phyloP scores from a whole-genome alignment of 2,797 vertebrate species.

The Notolabrus celidotus region DNA sequence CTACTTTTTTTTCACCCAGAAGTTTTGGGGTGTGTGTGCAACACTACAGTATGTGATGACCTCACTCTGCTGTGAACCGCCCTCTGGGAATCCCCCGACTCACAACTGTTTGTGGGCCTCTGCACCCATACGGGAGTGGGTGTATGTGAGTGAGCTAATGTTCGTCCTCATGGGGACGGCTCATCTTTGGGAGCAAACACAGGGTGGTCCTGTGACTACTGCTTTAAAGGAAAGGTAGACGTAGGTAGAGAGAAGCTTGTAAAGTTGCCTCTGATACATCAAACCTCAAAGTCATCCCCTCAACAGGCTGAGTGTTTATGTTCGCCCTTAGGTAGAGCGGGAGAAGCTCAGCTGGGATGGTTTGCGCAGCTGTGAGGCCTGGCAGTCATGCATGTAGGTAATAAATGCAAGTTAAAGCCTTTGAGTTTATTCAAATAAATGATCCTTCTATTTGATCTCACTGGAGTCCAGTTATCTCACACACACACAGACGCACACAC shows the following conservation, averaged over 20 bases:
- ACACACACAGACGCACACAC: slow-evolving; percentile 13
- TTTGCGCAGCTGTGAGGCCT: slow-evolving; percentile 63
- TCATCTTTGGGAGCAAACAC: slow-evolving; percentile 42
- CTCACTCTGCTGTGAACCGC: slow-evolving; percentile 84
- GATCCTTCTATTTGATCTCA: slow-evolving; percentile 62
- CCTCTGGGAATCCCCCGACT: slow-evolving; percentile 84
- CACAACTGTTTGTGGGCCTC: slow-evolving; percentile 57
- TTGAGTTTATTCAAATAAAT: slow-evolving; percentile 61
- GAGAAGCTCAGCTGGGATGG: slow-evolving; percentile 23
- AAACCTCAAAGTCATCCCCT: slow-evolving; percentile 24
- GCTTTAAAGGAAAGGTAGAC: slow-evolving; percentile 33
- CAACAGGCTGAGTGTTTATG: slow-evolving; percentile 29
- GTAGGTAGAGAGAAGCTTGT: slow-evolving; percentile 6
- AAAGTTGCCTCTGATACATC: slow-evolving; percentile 6
- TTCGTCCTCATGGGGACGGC: slow-evolving; percentile 39
- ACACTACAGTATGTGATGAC: slow-evolving; percentile 73
- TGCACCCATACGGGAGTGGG: slow-evolving; percentile 40
- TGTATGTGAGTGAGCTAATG: slow-evolving; percentile 53
- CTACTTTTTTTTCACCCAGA: slow-evolving; percentile 69
- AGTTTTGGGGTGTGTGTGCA: slow-evolving; percentile 74
- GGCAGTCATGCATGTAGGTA: slow-evolving; percentile 21
- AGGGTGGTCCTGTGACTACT: slow-evolving; percentile 62
- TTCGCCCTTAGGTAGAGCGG: neutral
- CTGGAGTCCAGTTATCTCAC: slow-evolving; percentile 52
- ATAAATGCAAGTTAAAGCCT: slow-evolving; percentile 35